Base-by-base conservation (phyloP, 1,140 invertebrate genomes). In the Dendroctonus valens region DNA sequence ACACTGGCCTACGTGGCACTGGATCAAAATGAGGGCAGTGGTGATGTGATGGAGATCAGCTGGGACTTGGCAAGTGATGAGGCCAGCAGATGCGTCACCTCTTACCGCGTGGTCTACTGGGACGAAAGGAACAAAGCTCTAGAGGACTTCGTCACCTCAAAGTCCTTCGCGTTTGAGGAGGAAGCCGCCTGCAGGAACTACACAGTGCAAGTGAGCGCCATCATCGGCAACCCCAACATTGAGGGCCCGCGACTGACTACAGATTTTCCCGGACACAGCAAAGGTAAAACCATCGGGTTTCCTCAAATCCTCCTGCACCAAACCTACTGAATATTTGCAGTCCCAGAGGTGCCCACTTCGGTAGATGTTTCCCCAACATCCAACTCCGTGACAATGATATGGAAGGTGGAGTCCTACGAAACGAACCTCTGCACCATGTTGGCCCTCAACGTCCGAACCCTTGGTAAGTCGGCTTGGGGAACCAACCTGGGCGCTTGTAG, bases 101-200 rank as follows among this genome's bases (percentile, higher is more conserved):
- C 54, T 39, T 63, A 63, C 41, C 15, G 61, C 9, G 61, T 63
- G 0, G 52, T 63, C 6, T 54, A 54, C 41, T 63, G 51, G 61
- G 26, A 54, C 12, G 41, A 63, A 48, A 48, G 48, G 7, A 55
- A 55, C 37, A 7, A 44, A 2, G 41, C 61, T 9, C 37, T n/a
- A 12, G 61, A 63, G 37, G 12, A 6, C 7, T 63, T 54, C 52
- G 51, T 48, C 7, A 8, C 41, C 5, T 2, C 7, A 6, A 44
- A 54, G 5, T 39, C 26, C 7, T 63, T 63, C 40, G 15, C 6
- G 4, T 38, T 63, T 5, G 15, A 44, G 39, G 39, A 48, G 26
- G 8, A 12, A 8, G 41, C 55, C 6, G 41, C 61, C 14, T 63
- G 61, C 15, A 63, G 12, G 40, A 46, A 54, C 3, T 63, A 63